Base-by-base conservation (phyloP, 2,113 vertebrate species). In the Heterotilapia buettikoferi region DNA sequence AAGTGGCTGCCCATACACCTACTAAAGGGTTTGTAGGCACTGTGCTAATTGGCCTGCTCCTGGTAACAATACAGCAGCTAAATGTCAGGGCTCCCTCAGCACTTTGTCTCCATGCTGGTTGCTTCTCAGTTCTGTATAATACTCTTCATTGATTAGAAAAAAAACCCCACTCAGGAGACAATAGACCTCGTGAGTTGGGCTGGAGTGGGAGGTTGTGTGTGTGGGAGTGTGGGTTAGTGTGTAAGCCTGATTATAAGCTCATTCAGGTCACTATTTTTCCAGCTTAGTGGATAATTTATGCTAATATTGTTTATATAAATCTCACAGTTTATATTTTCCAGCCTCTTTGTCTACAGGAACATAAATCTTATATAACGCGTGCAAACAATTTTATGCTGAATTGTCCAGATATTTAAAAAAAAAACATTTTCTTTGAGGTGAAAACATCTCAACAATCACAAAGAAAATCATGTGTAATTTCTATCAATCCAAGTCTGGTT, bases 11-110 rank as follows among this genome's bases (percentile, higher is more conserved):
- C 14, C 4, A 50, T 54, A 79, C 76, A 89, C 85, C 87, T 56
- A 45, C 63, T 52, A 63, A 89, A 85, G 40, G 53, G 24, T 92
- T 85, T 56, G 59, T 40, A 36, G 61, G 56, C 80, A 47, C 79
- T 36, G 38, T 52, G 87, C 89, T 95, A 94, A 96, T 95, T 94
- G 89, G 91, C 57, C 66, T 71, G 59, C 66, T 59, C 45, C 76
- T 57, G 81, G 84, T 61, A 92, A 92, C 89, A 91, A 92, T 93
- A 82, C 88, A 85, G 21, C 85, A 50, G 87, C 80, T 95, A 95
- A 95, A 96, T 95, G 93, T 95, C 94, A 95, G 84, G 26, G 88
- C 91, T 89, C 90, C 92, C 89, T 84, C 90, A 88, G 90, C 89
- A 87, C 87, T 89, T 89, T 52, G 29, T 82, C 87, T 91, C 52